Evolutionary conservation across 2,888 invertebrate genomes (phyloP), one percentile per base, ranked within the genome.

Genomic region (Nesidiocoris tenuis): DNA sequence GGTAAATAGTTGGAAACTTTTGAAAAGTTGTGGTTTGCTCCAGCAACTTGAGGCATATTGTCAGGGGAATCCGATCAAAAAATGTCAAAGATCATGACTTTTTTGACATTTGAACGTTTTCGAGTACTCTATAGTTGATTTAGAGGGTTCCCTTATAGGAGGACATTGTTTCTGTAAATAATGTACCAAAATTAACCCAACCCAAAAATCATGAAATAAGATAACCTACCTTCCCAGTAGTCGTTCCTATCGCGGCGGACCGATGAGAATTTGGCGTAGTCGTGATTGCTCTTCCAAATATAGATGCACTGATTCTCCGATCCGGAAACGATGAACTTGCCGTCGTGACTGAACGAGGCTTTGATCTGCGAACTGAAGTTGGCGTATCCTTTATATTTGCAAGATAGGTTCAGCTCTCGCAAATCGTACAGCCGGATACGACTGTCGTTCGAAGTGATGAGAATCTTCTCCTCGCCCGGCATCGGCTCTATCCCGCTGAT

Each of bases 271-370:
- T 96, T 96, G 1, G 95, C 91, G 83, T 96, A 96, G 82, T 97
- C 97, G 82, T 98, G 96, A 83, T 94, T 92, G 0, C 98, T 98
- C 85, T 95, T 95, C 99, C 99, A 99, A 74, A 98, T 92, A 83
- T 98, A 99, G 80, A 98, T 94, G 84, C 95, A 96, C 82, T 95
- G 93, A 85, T 99, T 98, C 82, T 98, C 98, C 0, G 97, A 97
- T 0, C 98, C 99, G 82, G 96, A 95, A 0, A 98, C 92, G 64
- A 99, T 96, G 83, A 96, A 98, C 82, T 96, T 96, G 0, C 98
- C 98, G 82, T 98, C 97, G 81, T 97, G 96, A 80, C 97, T 96
- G 82, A 98, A 98, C 55, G 95, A 95, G 0, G 97, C 98, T 82
- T 96, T 95, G 72, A 99, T 99, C 83, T 98, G 98, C 83, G 96